A percentile compares a stretch with the other conserved stretches of the same genome.
Conservation (phyloP, 2,888 invertebrate genomes). For the Leucania comma region DNA sequence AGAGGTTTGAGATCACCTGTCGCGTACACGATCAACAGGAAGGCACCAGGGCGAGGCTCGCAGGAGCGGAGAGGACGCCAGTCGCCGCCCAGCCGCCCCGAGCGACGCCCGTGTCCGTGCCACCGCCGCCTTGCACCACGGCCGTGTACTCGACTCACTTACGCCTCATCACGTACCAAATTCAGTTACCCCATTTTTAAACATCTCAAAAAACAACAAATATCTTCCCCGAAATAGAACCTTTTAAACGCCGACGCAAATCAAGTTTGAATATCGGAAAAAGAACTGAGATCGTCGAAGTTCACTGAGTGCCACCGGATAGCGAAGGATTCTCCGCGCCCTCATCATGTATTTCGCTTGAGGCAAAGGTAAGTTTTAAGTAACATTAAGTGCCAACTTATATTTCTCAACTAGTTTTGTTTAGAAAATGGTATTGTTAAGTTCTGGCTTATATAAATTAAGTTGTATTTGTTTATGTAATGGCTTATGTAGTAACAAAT, state of each 20-base stretch:
- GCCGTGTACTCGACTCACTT: conserved; percentile 68
- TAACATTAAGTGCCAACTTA: conserved; percentile 53
- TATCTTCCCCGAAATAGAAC: conserved; percentile 50
- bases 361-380: conserved; percentile 81
- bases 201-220: conserved; percentile 57
- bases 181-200: conserved; percentile 59
- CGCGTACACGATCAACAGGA: conserved; percentile 88
- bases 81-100: conserved; percentile 88
- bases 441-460: not conserved
- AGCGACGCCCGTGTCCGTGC: conserved; percentile 75
- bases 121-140: conserved; percentile 68
- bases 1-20: conserved; percentile 84
- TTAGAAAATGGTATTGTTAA: not conserved
- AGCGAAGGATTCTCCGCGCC: conserved; percentile 74
- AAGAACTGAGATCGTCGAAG: conserved; percentile 69
- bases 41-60: conserved; percentile 85
- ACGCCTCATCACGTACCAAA: conserved; percentile 67
- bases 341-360: conserved; percentile 73
- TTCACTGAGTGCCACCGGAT: conserved; percentile 77
- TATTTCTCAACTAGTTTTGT: conserved; percentile 30
- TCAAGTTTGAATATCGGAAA: conserved; percentile 64
- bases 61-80: conserved; percentile 81
- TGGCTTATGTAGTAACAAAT: not conserved
- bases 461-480: conserved; percentile 14
- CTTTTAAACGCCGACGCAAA: conserved; percentile 56